Conservation (phyloP, 1,140 invertebrate genomes). For the Drosophila virilis region DNA sequence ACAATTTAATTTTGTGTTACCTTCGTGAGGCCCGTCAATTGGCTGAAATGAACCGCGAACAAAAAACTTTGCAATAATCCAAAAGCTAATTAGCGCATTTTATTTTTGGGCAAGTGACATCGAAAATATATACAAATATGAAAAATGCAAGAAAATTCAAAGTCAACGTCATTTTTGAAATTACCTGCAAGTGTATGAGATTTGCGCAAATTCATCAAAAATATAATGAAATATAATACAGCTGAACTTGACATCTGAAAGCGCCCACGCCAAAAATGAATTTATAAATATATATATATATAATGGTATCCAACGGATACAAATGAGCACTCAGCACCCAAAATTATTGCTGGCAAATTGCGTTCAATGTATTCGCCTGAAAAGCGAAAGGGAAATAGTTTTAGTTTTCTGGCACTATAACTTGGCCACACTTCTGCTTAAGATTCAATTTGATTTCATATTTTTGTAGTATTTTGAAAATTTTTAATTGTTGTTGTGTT, state of each 20-base stretch:
- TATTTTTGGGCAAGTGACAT: conserved; percentile 45
- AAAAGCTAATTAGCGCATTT: conserved; percentile 26
- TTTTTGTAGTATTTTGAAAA: conserved; percentile 17
- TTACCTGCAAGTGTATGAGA: conserved; percentile 30
- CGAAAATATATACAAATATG: conserved; percentile 5
- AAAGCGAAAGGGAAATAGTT: conserved; percentile 68
- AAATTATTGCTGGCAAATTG: conserved; percentile 60
- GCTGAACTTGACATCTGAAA: conserved; percentile 35
- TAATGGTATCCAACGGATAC: conserved; percentile 36
- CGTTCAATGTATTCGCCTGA: conserved; percentile 39
- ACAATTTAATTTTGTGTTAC: conserved; percentile 37
- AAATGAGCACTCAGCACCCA: conserved; percentile 33
- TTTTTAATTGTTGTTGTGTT: conserved; percentile 17
- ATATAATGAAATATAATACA: neutral
- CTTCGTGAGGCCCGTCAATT: conserved; percentile 54
- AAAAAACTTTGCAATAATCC: conserved; percentile 25
- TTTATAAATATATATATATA: neutral
- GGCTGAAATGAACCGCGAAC: conserved; percentile 41
- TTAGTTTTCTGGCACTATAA: conserved; percentile 41
- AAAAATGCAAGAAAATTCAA: neutral
- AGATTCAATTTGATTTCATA: conserved; percentile 26
- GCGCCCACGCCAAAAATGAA: conserved; percentile 4
- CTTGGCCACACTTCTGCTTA: conserved; percentile 66
- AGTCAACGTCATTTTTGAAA: conserved; percentile 30
- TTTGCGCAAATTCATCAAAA: conserved; percentile 32